Base-by-base conservation (phyloP, 2,797 vertebrate genomes). In the Pygocentrus nattereri region DNA sequence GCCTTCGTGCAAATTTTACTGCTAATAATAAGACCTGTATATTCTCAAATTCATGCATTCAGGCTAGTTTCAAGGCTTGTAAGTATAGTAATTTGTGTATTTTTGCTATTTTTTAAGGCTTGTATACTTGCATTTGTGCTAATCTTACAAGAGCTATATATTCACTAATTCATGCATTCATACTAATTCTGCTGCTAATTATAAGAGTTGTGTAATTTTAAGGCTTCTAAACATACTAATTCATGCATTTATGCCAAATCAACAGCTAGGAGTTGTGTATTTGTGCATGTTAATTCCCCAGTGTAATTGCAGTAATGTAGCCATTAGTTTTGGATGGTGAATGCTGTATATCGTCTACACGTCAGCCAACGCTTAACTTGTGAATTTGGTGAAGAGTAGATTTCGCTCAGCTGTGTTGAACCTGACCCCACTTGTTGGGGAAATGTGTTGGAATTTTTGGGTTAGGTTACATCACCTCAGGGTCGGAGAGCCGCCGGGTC, bases 401-500 rank as follows among this genome's bases (percentile, higher is more conserved):
- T 47, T 13, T 44, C 0, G 47, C 31, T 72, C 44, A 25, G 70
- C n/a, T 52, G 69, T 27, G 31, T 19, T 71, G 68, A 71, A 71
- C 41, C 69, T 52, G 27, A 72, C 5, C 47, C 27, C 23, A 54
- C 25, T 72, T 54, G 70, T 52, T 72, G 15, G 70, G 8, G 47
- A 64, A 19, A 34, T 34, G 15, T 64, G 56, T 11, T 59, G 56
- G 61, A 41, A 67, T 38, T 67, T 44, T 67, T 19, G 31, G 41
- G 41, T 70, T 70, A 49, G 38, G 38, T 71, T 52, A 49, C 44
- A 71, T 23, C 69, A 71, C 69, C 69, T 52, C 69, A 52, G 69
- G 69, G 13, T 71, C 69, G 2, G 15, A 30, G 69, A 23, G 41
- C 41, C 38, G n/a, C 41, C 41, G 44, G 44, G 38, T 44, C 68